phyloP scores from a whole-genome alignment of 2,113 vertebrate genomes.

The Vidua macroura region DNA sequence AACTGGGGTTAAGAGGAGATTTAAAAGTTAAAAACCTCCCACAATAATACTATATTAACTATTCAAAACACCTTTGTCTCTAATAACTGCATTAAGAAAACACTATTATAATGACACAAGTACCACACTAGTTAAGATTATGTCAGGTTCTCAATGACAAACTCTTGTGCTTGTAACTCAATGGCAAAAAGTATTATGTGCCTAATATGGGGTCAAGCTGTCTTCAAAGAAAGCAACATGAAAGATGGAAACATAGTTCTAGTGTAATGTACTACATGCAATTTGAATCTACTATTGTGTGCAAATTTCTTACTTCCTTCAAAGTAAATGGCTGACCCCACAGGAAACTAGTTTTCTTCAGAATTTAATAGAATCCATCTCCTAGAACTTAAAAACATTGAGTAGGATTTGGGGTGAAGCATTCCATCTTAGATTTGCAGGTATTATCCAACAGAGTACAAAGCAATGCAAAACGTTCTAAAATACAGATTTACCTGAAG shows the following conservation, averaged over 20 bases:
- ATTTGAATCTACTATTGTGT: background rate
- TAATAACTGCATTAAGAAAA: background rate
- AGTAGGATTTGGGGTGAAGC: background rate
- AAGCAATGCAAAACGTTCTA: background rate
- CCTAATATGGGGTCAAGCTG: background rate
- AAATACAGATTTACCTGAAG: background rate
- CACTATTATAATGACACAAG: background rate
- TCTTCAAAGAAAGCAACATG: background rate
- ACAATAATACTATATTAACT: background rate
- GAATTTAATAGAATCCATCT: background rate
- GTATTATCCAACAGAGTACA: background rate
- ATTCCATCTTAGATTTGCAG: background rate
- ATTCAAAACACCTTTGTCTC: background rate
- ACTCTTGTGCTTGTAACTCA: background rate
- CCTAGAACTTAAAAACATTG: background rate
- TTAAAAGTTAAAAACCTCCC: background rate
- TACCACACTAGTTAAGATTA: background rate
- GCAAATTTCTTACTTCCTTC: background rate
- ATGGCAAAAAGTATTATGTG: background rate
- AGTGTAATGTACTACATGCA: background rate
- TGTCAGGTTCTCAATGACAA: background rate
- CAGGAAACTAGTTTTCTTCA: background rate
- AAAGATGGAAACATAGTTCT: background rate
- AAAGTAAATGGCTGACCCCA: background rate
- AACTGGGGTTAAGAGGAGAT: background rate